Base-by-base conservation (phyloP, 1,140 invertebrate species). In the Lepidurus apus region DNA sequence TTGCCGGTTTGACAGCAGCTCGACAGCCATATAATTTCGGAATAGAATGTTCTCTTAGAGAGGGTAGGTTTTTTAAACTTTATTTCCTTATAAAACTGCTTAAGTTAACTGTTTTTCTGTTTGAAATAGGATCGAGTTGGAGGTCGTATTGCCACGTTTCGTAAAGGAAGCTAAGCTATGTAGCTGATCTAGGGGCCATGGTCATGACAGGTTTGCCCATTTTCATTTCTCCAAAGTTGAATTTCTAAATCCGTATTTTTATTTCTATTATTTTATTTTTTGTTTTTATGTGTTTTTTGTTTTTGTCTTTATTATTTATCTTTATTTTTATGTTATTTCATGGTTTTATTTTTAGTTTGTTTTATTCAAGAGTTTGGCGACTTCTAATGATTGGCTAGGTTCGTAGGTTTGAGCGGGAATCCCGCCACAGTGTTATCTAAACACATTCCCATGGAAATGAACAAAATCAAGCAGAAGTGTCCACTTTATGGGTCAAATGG, bases 401-500 rank as follows among this genome's bases (percentile, higher is more conserved):
- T 65, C 0, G 6, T 17, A 65, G 53, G 81, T 21, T 76, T 83
- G 79, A 96, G 95, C 76, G 97, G 97, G 5, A 99, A 99, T 89
- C 98, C 98, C 7, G 91, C 99, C 24, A 96, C 95, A 44, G 95
- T 97, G 44, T 85, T 99, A 17, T 96, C 95, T 79, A 94, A 97
- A 83, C 97, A 99, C 87, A 96, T 98, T 83, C 95, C 94, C 83
- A 97, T 98, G 93, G 96, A 98, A 85, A 86, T 99, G 44, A 93
- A 97, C 84, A 96, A 96, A 84, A 98, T 99, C 80, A 91, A 95
- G 83, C 95, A 97, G 84, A 97, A 97, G 83, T 99, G 97, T 88
- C 97, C 97, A 7, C 87, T 99, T 2, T 99, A 97, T 87, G 97
- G 98, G 85, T 92, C 94, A 17, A 95, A 93, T 84, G 97, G 96